Evolutionary conservation across 2,113 vertebrate genomes (phyloP).

Genomic region (Cricetomys ansorgei): DNA sequence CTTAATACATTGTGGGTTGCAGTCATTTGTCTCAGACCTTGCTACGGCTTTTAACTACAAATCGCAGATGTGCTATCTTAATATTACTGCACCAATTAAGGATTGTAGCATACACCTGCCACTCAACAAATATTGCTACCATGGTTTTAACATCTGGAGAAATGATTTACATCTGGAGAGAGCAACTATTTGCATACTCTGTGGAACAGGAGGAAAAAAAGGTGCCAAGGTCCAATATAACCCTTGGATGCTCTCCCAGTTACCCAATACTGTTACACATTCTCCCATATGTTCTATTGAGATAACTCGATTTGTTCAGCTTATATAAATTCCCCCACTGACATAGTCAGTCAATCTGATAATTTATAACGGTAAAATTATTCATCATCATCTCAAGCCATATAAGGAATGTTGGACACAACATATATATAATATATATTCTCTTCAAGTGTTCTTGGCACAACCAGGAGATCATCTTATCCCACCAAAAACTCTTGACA

Average conservation of each 20-base stretch:
- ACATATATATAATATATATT: background rate
- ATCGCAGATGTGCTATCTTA: background rate
- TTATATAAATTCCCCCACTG: background rate
- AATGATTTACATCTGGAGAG: background rate
- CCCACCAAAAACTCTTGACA: background rate
- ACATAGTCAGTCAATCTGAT: background rate
- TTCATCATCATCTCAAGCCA: background rate
- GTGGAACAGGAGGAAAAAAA: background rate
- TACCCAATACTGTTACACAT: background rate
- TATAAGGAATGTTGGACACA: background rate
- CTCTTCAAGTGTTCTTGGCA: background rate
- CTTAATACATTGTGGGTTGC: background rate
- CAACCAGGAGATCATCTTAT: background rate
- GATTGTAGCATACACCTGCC: background rate
- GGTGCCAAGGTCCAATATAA: background rate
- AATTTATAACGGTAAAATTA: constrained; percentile 29
- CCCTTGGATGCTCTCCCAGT: background rate
- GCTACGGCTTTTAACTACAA: background rate
- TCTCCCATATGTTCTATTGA: background rate
- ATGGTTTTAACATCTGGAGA: background rate
- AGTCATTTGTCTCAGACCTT: background rate
- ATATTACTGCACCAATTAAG: background rate
- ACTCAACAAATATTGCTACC: background rate
- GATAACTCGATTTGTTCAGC: background rate
- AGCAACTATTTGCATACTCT: background rate